These are phyloP conservation scores for Rhogogaster chlorosoma DNA, from an alignment of 2,888 invertebrate genomes.

Conservation along the genomic window DNA sequence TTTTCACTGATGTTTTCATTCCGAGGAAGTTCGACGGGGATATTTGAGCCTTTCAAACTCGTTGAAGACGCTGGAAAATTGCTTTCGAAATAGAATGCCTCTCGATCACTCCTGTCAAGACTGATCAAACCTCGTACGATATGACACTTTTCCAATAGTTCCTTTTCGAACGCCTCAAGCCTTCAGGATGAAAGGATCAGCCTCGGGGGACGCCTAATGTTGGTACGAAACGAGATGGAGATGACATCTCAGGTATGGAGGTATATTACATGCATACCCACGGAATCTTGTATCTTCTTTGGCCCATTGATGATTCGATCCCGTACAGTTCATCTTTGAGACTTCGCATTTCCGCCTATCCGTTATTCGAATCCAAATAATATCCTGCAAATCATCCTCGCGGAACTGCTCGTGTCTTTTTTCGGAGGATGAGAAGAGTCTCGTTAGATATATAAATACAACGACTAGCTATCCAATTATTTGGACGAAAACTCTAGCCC, in stretches of 20 bases:
- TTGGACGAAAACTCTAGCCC: background rate
- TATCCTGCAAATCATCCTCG: background rate
- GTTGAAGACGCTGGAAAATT: background rate
- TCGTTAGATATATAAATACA: background rate
- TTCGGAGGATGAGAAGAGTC: background rate
- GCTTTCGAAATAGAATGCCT: conserved; percentile 33
- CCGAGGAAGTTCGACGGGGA: background rate
- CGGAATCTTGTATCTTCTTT: background rate
- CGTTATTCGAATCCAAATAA: background rate
- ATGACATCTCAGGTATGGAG: background rate
- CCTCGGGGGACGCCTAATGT: conserved; percentile 12
- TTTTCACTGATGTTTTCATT: background rate
- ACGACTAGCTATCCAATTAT: too few species aligned
- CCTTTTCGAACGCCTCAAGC: background rate
- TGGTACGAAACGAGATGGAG: conserved; percentile 27
- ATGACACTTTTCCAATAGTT: conserved; percentile 50
- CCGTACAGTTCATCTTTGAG: background rate
- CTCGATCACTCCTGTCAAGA: conserved; percentile 31
- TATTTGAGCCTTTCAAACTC: background rate
- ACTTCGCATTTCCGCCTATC: conserved; percentile 27
- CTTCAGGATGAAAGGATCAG: conserved; percentile 1
- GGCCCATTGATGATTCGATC: conserved; percentile 16
- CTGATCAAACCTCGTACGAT: background rate
- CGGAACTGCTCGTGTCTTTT: background rate
- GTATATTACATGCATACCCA: background rate